phyloP scores from a whole-genome alignment of 2,797 vertebrate species.

The Sebastes baramenuke region DNA sequence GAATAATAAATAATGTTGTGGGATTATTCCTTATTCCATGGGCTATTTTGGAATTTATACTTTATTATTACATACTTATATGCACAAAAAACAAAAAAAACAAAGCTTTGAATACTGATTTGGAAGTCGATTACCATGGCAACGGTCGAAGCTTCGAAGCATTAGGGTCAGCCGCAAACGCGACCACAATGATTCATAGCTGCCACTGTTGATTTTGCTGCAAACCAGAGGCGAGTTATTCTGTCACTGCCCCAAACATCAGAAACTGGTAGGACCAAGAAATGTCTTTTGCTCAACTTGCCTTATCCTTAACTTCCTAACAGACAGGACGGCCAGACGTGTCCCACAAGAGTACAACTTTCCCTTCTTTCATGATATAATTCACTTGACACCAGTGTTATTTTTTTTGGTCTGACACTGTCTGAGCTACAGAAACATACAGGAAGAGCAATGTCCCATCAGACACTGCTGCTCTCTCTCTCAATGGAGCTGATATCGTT shows the following conservation, averaged over 20 bases:
- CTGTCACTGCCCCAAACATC: slow-evolving; percentile 2
- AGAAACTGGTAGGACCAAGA: slow-evolving; percentile 1
- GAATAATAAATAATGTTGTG: too few species aligned
- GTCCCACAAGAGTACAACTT: slow-evolving; percentile 32
- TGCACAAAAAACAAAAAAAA: too few species aligned
- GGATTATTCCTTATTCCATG: too few species aligned
- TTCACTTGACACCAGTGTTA: slow-evolving; percentile 39
- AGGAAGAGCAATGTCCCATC: slow-evolving; percentile 34
- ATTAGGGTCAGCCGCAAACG: not conserved
- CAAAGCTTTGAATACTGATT: too few species aligned
- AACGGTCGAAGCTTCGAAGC: too few species aligned
- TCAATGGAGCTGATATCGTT: slow-evolving; percentile 28
- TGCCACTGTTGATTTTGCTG: slow-evolving; percentile 4
- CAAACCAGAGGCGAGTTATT: not conserved
- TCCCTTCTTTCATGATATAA: slow-evolving; percentile 37
- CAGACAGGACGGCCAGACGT: slow-evolving; percentile 26
- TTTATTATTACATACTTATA: too few species aligned
- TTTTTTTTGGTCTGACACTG: slow-evolving; percentile 30
- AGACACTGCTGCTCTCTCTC: slow-evolving; percentile 27
- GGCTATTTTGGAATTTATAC: too few species aligned
- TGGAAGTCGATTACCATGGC: too few species aligned
- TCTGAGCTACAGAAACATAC: slow-evolving; percentile 33
- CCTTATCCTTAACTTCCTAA: slow-evolving; percentile 23
- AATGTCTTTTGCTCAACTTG: slow-evolving; percentile 16
- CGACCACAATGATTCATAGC: not conserved